Percentiles rank a stretch among this genome's conserved stretches.
phyloP scores from a whole-genome alignment of 1,140 invertebrate species.

The Nephila pilipes region DNA sequence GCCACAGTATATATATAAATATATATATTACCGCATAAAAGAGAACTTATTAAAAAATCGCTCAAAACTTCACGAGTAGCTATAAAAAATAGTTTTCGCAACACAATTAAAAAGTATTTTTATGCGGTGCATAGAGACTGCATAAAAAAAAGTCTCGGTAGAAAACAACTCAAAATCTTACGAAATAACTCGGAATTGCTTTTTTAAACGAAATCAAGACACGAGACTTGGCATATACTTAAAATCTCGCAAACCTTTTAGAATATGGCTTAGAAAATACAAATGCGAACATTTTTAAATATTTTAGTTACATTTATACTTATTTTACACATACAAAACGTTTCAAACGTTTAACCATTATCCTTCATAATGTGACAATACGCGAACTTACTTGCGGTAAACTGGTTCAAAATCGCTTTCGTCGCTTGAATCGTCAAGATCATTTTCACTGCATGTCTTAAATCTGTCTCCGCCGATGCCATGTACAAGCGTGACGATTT shows the following conservation, averaged over 20 bases:
- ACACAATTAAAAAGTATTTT: too few species aligned
- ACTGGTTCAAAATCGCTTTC: slow-evolving; percentile 58
- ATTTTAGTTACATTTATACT: slow-evolving; percentile 13
- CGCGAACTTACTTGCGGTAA: slow-evolving; percentile 25
- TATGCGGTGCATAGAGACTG: slow-evolving; percentile 12
- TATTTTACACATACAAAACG: too few species aligned
- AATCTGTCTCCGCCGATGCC: slow-evolving; percentile 28
- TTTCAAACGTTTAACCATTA: neutral
- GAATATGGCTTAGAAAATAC: too few species aligned
- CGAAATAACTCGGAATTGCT: neutral
- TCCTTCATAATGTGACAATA: slow-evolving; percentile 26
- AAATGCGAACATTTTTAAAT: slow-evolving; percentile 16
- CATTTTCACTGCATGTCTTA: slow-evolving; percentile 33
- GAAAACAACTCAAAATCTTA: neutral
- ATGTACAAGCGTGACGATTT: slow-evolving; percentile 52
- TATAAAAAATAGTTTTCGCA: too few species aligned
- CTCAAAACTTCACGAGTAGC: neutral
- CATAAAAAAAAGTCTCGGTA: slow-evolving; percentile 27
- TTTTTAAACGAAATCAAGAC: neutral
- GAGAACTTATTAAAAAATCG: slow-evolving; percentile 78
- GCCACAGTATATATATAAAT: too few species aligned
- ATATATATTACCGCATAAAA: slow-evolving; percentile 79
- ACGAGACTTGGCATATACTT: neutral
- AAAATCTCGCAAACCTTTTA: neutral
- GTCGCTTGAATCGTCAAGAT: too few species aligned